These are phyloP conservation scores for Rostratula benghalensis DNA, from an alignment of 2,113 vertebrate species.

Conservation along the genomic window DNA sequence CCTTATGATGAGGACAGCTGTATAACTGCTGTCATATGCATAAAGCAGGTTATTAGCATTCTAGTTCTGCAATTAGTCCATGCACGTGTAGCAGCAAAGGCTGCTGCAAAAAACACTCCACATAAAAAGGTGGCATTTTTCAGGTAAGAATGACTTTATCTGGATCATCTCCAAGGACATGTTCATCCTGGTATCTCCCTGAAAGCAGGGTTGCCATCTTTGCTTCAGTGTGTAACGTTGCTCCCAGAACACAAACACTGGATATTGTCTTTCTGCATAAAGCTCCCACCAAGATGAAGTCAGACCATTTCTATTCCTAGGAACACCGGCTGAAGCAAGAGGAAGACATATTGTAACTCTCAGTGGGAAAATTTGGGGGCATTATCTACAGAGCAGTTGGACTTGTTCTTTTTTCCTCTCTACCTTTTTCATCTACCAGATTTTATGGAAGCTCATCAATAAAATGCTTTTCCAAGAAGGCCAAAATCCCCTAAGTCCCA, in stretches of 20 bases:
- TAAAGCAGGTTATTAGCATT: neutral
- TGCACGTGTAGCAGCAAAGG: neutral
- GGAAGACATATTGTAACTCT: conserved; percentile 18
- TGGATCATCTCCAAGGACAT: neutral
- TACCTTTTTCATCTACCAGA: neutral
- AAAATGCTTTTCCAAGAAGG: neutral
- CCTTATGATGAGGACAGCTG: neutral
- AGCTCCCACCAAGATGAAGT: neutral
- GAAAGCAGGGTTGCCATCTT: conserved; percentile 18
- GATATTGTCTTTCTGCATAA: neutral
- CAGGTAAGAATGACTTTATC: neutral
- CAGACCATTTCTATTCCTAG: conserved; percentile 1
- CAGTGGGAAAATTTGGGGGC: neutral
- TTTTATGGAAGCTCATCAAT: neutral
- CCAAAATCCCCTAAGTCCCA: neutral
- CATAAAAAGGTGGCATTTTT: neutral
- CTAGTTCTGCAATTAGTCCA: neutral
- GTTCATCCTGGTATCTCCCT: neutral
- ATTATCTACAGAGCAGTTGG: neutral
- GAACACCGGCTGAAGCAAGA: conserved; percentile 13
- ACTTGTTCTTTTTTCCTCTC: neutral
- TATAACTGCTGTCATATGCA: neutral
- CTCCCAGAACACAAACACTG: conserved; percentile 43
- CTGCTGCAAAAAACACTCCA: neutral
- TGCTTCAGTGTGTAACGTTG: conserved; percentile 14